These are phyloP conservation scores for Alosa alosa DNA, from an alignment of 2,113 vertebrate genomes.

Conservation along the genomic window DNA sequence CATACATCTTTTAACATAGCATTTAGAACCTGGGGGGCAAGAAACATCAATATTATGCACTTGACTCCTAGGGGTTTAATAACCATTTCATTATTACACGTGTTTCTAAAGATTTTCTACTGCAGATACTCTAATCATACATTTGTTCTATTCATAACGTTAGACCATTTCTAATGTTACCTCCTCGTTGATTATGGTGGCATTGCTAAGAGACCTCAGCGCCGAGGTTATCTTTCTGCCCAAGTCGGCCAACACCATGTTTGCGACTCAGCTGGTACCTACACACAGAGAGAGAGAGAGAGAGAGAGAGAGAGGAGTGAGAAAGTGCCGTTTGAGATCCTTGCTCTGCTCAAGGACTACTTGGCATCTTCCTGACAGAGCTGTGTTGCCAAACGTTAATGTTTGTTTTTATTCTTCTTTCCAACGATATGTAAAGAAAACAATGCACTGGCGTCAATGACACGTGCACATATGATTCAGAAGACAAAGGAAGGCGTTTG, in stretches of 20 bases:
- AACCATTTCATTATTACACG: neutral
- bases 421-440: neutral
- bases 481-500: neutral
- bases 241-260: slow-evolving; percentile 96
- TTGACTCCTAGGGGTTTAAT: neutral
- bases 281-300: neutral
- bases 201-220: slow-evolving; percentile 96
- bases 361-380: neutral
- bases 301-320: too few relatives aligned
- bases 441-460: neutral
- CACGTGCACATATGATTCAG: neutral
- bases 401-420: too few relatives aligned
- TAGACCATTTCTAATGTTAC: slow-evolving; percentile 59
- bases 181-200: slow-evolving; percentile 99
- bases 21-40: slow-evolving; percentile 84
- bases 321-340: neutral
- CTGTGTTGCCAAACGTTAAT: neutral
- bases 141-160: neutral
- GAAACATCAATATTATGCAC: slow-evolving; percentile 39
- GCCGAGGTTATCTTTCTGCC: slow-evolving; percentile 98
- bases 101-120: neutral
- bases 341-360: neutral
- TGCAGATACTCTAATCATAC: neutral
- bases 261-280: slow-evolving; percentile 57
- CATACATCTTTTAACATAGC: slow-evolving; percentile 99